phyloP scores from a whole-genome alignment of 2,113 vertebrate species.

The Perccottus glenii region DNA sequence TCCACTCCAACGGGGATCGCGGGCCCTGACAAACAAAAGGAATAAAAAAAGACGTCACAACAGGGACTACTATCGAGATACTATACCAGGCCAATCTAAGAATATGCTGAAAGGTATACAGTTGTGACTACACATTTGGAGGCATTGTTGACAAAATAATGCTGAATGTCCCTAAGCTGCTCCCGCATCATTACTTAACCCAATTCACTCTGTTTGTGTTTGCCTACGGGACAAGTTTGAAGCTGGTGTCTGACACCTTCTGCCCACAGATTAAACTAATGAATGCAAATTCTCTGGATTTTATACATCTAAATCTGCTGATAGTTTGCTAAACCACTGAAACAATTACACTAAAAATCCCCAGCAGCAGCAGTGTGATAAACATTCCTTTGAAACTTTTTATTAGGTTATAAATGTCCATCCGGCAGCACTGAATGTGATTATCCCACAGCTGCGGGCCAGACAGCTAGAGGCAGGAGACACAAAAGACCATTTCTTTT shows the following conservation, averaged over 20 bases:
- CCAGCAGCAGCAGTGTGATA: neutral
- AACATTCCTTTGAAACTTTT: slow-evolving; percentile 2
- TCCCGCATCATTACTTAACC: neutral
- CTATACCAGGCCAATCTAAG: neutral
- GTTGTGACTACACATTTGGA: neutral
- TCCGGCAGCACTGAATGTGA: neutral
- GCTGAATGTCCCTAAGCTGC: neutral
- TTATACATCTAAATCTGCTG: slow-evolving; percentile 5
- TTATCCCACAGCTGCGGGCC: neutral
- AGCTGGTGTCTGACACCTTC: slow-evolving; percentile 2
- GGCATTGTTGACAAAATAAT: neutral
- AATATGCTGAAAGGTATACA: neutral
- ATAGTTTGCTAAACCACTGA: neutral
- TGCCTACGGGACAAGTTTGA: neutral
- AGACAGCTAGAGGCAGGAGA: neutral
- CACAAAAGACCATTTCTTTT: neutral
- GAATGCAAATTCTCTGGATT: slow-evolving; percentile 3
- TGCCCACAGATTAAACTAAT: slow-evolving; percentile 8
- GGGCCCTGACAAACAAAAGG: slow-evolving; percentile 80
- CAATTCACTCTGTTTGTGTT: slow-evolving; percentile 2
- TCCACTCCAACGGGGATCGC: slow-evolving; percentile 95
- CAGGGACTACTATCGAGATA: neutral
- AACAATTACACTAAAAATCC: slow-evolving; percentile 7
- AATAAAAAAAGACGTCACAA: slow-evolving; percentile 7
- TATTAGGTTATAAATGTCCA: slow-evolving; percentile 11